Evolutionary conservation across 2,113 vertebrate species (phyloP), one percentile per base, ranked within the genome.

Genomic region (Mus pahari): DNA sequence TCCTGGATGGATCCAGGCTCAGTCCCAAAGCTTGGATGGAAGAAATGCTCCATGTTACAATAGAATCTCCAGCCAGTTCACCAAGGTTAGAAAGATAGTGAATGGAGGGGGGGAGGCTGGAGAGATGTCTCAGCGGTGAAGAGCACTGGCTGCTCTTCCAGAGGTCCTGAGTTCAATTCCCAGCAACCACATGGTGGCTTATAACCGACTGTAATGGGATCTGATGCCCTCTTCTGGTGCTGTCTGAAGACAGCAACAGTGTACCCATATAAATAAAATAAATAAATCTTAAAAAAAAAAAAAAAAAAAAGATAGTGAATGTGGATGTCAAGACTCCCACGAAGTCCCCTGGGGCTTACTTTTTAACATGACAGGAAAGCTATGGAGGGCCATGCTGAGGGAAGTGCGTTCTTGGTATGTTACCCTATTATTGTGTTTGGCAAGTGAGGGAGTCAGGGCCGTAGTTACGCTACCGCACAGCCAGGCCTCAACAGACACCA

Each of bases 381-480:
- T 68, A 1, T 6, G 8, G 70, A 17, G 0, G 2, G 24, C 66
- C 68, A 3, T 1, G 42, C 1, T 7, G 7, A 11, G 39, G 48
- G 3, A 22, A 2, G 20, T 2, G 28, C 79, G n/a, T 3, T 2
- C 83, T 55, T 36, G 0, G 17, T 6, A 1, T 19, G 48, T 26
- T 45, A 4, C 22, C 22, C 3, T 8, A 24, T 53, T 31, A 1
- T 31, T 2, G 0, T n/a, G 31, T 48, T 53, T 1, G 2, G 60
- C 36, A 79, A 39, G 39, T 2, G 8, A 20, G 10, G 75, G 9
- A 55, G 53, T 8, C 45, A 95, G 55, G 45, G 77, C 24, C 39
- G 19, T 8, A 12, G 73, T 71, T 28, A 42, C 77, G 50, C 48
- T 22, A 13, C 26, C 11, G 6, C 82, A 86, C 22, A 55, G 74